Conservation (phyloP, 2,113 vertebrate genomes). For the Thamnophis sirtalis region DNA sequence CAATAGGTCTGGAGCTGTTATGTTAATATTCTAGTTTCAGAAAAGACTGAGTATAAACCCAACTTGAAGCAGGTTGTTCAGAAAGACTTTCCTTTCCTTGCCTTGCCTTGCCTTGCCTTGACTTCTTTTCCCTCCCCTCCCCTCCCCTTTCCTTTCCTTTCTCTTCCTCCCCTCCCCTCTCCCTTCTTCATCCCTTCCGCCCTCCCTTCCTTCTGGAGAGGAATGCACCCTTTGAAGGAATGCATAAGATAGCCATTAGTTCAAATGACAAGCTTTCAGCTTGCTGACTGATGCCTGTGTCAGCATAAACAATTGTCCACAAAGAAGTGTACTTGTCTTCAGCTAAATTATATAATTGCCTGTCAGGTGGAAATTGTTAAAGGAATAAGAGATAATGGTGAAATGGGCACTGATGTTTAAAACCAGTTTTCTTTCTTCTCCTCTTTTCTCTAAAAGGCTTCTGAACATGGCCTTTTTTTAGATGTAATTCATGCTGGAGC, state of each 20-base stretch:
- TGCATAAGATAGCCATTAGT: neutral
- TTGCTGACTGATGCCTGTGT: neutral
- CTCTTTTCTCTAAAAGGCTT: neutral
- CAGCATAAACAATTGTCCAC: neutral
- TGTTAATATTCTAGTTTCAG: neutral
- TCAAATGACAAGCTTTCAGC: neutral
- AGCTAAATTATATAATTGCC: slow-evolving; percentile 3
- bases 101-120: neutral
- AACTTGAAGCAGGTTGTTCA: neutral
- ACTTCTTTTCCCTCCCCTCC: rapidly evolving
- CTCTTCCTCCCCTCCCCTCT: neutral
- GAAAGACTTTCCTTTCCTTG: neutral
- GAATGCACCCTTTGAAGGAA: neutral
- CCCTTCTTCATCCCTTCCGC: rapidly evolving
- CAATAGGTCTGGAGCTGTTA: neutral
- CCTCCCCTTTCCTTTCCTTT: too few relatives aligned
- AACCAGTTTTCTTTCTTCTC: neutral
- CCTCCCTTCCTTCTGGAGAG: neutral
- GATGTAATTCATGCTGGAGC: neutral
- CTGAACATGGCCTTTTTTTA: neutral
- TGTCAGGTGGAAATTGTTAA: neutral
- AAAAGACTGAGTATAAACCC: neutral
- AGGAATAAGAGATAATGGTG: neutral
- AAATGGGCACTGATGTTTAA: neutral
- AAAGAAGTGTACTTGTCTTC: neutral